A percentile compares a stretch with the other conserved stretches of the same genome.
These are phyloP conservation scores for Sicus ferrugineus DNA, from an alignment of 2,888 invertebrate genomes.

Conservation along the genomic window DNA sequence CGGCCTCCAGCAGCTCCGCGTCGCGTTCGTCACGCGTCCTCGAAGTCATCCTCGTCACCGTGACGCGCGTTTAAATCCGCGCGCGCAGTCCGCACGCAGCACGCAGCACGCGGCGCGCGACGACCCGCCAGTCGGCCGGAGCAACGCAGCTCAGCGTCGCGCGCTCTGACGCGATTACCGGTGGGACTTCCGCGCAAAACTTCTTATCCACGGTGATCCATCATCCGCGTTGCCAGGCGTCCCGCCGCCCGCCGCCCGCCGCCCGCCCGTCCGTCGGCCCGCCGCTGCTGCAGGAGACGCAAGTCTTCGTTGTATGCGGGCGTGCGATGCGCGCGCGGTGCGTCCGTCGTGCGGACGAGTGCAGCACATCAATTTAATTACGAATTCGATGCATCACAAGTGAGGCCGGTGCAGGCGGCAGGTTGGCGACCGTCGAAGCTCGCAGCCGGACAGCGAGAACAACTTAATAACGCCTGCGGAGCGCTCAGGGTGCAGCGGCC, in stretches of 20 bases:
- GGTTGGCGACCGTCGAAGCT: neutral
- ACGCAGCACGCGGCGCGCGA: slow-evolving; percentile 9
- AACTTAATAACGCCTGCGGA: neutral
- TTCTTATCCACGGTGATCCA: slow-evolving; percentile 60
- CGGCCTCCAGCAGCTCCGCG: slow-evolving; percentile 3
- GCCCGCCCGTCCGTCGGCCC: neutral
- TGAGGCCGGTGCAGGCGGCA: neutral
- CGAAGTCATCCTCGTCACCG: slow-evolving; percentile 25
- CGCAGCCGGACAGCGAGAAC: neutral
- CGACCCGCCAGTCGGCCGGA: neutral
- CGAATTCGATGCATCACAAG: slow-evolving; percentile 41
- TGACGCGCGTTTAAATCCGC: slow-evolving; percentile 39
- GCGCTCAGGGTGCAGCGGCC: neutral
- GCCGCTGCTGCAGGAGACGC: neutral
- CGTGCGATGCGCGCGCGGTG: slow-evolving; percentile 39
- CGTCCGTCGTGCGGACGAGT: slow-evolving; percentile 13
- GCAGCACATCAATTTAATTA: slow-evolving; percentile 40
- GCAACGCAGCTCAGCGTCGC: slow-evolving; percentile 37
- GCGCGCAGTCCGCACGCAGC: slow-evolving; percentile 1
- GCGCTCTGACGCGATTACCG: slow-evolving; percentile 57
- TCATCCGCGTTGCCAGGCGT: slow-evolving; percentile 44
- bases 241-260: too few relatives aligned
- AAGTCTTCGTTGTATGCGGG: slow-evolving; percentile 38
- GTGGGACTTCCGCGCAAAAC: slow-evolving; percentile 45
- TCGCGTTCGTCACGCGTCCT: slow-evolving; percentile 15